These are phyloP conservation scores for Orthosia gothica DNA, from an alignment of 2,888 invertebrate genomes.

Conservation along the genomic window DNA sequence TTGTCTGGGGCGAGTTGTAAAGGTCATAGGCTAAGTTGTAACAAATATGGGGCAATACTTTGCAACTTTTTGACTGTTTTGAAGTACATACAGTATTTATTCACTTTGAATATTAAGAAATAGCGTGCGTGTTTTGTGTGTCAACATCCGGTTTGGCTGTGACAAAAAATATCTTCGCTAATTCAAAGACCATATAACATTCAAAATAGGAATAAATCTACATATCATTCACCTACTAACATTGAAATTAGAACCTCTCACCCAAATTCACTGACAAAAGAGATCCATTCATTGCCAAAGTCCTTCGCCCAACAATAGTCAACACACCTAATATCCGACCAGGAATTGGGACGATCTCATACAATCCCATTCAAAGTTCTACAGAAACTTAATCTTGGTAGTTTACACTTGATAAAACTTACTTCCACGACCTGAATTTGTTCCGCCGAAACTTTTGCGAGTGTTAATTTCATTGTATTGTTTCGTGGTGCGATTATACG, in stretches of 20 bases:
- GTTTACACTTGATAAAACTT: conserved; percentile 79
- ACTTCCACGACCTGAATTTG: conserved; percentile 70
- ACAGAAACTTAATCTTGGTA: conserved; percentile 76
- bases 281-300: conserved; percentile 12
- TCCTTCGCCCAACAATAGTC: conserved; percentile 27
- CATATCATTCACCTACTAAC: conserved; percentile 6
- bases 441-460: conserved; percentile 68
- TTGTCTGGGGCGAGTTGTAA: too few relatives aligned
- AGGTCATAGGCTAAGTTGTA: too few relatives aligned
- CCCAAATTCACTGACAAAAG: conserved; percentile 19
- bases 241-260: conserved; percentile 27
- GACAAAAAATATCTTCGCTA: neutral
- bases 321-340: conserved; percentile 48
- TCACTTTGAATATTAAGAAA: too few relatives aligned
- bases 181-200: neutral
- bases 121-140: too few relatives aligned
- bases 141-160: neutral
- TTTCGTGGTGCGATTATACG: conserved; percentile 41
- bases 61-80: too few relatives aligned
- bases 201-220: neutral
- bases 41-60: too few relatives aligned
- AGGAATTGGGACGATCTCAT: conserved; percentile 51
- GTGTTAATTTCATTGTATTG: conserved; percentile 74
- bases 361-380: conserved; percentile 58
- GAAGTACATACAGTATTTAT: too few relatives aligned